Evolutionary conservation across 2,113 vertebrate species (phyloP).

Genomic region (Syngnathus typhle): DNA sequence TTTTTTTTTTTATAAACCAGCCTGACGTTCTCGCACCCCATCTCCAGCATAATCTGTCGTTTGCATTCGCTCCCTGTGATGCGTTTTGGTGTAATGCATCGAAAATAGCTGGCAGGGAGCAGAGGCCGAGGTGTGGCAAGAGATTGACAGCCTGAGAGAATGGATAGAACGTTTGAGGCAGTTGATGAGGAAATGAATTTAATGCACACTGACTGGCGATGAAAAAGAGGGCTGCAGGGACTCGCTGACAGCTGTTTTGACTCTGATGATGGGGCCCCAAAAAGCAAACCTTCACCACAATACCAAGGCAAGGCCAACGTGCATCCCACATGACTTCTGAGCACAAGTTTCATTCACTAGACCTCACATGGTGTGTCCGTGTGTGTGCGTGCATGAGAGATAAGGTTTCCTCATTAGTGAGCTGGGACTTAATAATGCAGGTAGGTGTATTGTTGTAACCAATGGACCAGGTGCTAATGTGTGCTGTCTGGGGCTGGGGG

Average conservation of each 20-base stretch:
- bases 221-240: slow-evolving; percentile 36
- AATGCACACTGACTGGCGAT: slow-evolving; percentile 39
- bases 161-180: slow-evolving; percentile 22
- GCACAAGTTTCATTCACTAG: slow-evolving; percentile 3
- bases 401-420: slow-evolving; percentile 67
- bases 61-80: neutral
- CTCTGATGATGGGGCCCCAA: slow-evolving; percentile 32
- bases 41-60: neutral
- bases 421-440: slow-evolving; percentile 63
- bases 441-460: slow-evolving; percentile 57
- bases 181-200: slow-evolving; percentile 39
- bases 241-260: slow-evolving; percentile 38
- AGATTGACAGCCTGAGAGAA: slow-evolving; percentile 46
- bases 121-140: slow-evolving; percentile 14
- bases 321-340: slow-evolving; percentile 5
- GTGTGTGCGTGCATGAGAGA: slow-evolving; percentile 7
- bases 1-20: slow-evolving; percentile 1
- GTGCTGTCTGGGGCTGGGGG: slow-evolving; percentile 48
- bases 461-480: slow-evolving; percentile 68
- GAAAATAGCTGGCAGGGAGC: slow-evolving; percentile 4
- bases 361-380: slow-evolving; percentile 2
- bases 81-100: neutral
- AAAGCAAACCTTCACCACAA: slow-evolving; percentile 9
- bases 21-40: neutral
- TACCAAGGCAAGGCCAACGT: slow-evolving; percentile 8